These are phyloP conservation scores for Macaca mulatta DNA, from an alignment of 2,113 vertebrate species.

Conservation along the genomic window DNA sequence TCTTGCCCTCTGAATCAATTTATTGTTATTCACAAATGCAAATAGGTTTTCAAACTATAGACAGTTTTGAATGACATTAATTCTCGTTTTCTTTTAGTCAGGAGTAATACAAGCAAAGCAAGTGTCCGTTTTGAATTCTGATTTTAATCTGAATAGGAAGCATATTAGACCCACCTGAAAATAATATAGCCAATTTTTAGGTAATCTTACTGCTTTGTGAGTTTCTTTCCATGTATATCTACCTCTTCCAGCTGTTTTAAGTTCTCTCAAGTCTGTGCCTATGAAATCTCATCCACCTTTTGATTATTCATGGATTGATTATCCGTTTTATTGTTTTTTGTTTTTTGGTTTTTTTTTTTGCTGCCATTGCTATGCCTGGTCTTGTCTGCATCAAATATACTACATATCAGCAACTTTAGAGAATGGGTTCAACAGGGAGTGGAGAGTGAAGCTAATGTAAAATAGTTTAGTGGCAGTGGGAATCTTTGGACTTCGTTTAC, in stretches of 20 bases:
- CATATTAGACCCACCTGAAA: background rate
- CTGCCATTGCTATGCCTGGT: background rate
- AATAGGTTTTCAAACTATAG: background rate
- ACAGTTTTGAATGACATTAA: constrained; percentile 32
- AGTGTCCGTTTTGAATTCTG: constrained; percentile 47
- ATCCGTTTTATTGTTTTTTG: background rate
- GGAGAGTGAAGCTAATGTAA: background rate
- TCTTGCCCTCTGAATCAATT: constrained; percentile 30
- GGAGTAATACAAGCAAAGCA: background rate
- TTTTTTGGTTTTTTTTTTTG: background rate
- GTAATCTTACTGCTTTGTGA: background rate
- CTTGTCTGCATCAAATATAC: background rate
- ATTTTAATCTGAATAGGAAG: constrained; percentile 1
- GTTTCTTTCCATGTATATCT: background rate
- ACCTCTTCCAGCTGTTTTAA: constrained; percentile 64
- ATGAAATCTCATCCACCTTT: constrained; percentile 34
- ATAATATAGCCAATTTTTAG: background rate
- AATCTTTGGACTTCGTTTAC: background rate
- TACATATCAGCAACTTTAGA: background rate
- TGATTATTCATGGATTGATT: constrained; percentile 12
- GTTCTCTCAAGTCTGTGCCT: constrained; percentile 62
- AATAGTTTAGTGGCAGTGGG: background rate
- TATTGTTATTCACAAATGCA: constrained; percentile 35
- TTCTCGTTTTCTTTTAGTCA: constrained; percentile 25
- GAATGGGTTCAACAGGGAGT: background rate